Evolutionary conservation across 92 coral and sea anemone genomes (phyloP).

Genomic region (Pocillopora meandrina): DNA sequence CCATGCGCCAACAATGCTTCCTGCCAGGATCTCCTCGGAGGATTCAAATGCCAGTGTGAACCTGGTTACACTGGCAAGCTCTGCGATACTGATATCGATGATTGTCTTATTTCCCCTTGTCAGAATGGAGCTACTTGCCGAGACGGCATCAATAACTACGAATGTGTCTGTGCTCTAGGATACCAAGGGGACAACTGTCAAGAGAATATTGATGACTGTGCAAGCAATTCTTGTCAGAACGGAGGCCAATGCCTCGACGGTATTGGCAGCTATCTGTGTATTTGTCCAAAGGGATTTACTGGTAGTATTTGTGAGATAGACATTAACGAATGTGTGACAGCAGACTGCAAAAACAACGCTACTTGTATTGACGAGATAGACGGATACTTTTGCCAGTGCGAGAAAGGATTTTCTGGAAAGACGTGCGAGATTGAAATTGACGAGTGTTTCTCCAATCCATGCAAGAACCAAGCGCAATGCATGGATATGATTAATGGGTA

Average conservation of each 20-base stretch:
- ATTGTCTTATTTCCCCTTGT: constrained; percentile 49
- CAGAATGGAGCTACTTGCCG: constrained; percentile 48
- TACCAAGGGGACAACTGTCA: constrained; percentile 67
- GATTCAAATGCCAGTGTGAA: constrained; percentile 44
- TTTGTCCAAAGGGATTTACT: constrained; percentile 60
- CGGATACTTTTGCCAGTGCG: constrained; percentile 60
- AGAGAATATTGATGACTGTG: constrained; percentile 72
- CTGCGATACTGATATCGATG: constrained; percentile 50
- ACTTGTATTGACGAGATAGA: constrained; percentile 63
- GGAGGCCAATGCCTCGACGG: constrained; percentile 63
- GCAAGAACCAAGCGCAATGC: constrained; percentile 62
- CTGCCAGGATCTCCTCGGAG: constrained; percentile 33
- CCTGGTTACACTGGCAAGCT: constrained; percentile 34
- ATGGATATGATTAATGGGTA: constrained; percentile 52
- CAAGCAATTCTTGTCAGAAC: constrained; percentile 67
- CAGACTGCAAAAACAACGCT: constrained; percentile 70
- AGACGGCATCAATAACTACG: constrained; percentile 40
- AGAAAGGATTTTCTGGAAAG: constrained; percentile 61
- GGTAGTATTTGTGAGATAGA: constrained; percentile 65
- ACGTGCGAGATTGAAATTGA: constrained; percentile 62
- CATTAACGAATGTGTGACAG: constrained; percentile 62
- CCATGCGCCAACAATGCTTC: constrained; percentile 56
- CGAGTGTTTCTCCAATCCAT: constrained; percentile 73
- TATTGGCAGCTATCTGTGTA: constrained; percentile 53
- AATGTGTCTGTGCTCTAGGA: constrained; percentile 44